phyloP scores from a whole-genome alignment of 2,113 vertebrate genomes.

The Alligator sinensis region DNA sequence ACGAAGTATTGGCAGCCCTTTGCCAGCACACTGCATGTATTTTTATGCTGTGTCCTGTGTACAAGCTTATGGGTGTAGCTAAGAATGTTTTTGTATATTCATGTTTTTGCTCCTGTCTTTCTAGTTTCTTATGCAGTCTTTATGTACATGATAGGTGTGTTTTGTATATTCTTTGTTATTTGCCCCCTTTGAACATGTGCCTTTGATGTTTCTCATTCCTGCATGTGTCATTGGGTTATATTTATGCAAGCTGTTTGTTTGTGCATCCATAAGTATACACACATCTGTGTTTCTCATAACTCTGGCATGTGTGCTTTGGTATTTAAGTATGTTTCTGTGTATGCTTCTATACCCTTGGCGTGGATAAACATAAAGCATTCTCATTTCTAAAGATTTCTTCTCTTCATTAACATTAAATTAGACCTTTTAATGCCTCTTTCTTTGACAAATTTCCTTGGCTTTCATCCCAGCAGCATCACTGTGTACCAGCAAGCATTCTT shows the following conservation, averaged over 20 bases:
- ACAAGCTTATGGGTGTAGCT: background rate
- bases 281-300: background rate
- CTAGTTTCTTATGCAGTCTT: background rate
- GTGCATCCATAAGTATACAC: background rate
- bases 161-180: background rate
- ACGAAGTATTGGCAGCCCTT: background rate
- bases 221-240: background rate
- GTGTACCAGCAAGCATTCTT: background rate
- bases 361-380: background rate
- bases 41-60: background rate
- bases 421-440: background rate
- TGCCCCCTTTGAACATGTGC: constrained; percentile 22
- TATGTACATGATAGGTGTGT: background rate
- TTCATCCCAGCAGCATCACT: constrained; percentile 15
- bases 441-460: constrained; percentile 15
- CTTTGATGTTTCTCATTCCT: background rate
- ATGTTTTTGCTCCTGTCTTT: background rate
- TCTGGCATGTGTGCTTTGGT: background rate
- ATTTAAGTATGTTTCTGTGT: background rate
- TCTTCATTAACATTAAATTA: background rate
- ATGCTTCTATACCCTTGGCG: accelerated
- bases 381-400: background rate
- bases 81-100: background rate
- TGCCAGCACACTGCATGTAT: background rate
- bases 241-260: background rate